phyloP scores from a whole-genome alignment of 2,888 invertebrate genomes.

The Timema cristinae region DNA sequence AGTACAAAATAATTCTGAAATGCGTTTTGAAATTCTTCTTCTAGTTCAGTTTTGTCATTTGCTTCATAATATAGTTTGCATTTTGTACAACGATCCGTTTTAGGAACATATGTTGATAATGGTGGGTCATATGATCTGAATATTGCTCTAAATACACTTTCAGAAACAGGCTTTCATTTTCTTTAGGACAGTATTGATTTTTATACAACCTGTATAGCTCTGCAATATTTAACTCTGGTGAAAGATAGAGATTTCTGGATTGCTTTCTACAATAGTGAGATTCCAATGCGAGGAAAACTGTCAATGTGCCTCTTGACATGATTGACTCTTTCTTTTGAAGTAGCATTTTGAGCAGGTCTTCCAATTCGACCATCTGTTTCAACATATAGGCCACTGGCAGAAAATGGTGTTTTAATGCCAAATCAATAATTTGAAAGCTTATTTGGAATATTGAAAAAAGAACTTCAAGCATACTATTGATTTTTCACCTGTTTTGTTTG shows the following conservation, averaged over 20 bases:
- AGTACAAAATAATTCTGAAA: too few species aligned
- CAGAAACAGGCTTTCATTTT: too few species aligned
- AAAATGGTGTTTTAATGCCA: too few species aligned
- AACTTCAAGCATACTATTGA: too few species aligned
- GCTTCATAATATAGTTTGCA: constrained; percentile 12
- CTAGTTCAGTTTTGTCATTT: not conserved
- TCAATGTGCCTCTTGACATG: constrained; percentile 13
- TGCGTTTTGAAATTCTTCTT: constrained; percentile 3
- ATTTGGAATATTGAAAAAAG: too few species aligned
- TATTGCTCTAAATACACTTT: too few species aligned
- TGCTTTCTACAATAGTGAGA: not conserved
- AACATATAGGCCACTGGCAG: too few species aligned
- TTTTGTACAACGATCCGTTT: constrained; percentile 5
- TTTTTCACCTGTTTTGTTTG: too few species aligned
- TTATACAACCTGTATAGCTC: too few species aligned
- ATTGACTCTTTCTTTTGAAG: constrained; percentile 8
- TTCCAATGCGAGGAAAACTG: constrained; percentile 3
- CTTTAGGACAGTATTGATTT: too few species aligned
- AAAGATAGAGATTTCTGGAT: constrained; percentile 3
- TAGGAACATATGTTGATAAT: constrained; percentile 8
- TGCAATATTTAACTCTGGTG: too few species aligned
- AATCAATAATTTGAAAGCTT: too few species aligned
- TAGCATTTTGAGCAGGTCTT: constrained; percentile 6
- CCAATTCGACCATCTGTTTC: constrained; percentile 8
- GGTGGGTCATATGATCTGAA: constrained; percentile 8